These are phyloP conservation scores for Fissipunctia ypsillon DNA, from an alignment of 2,888 invertebrate genomes.

Conservation along the genomic window DNA sequence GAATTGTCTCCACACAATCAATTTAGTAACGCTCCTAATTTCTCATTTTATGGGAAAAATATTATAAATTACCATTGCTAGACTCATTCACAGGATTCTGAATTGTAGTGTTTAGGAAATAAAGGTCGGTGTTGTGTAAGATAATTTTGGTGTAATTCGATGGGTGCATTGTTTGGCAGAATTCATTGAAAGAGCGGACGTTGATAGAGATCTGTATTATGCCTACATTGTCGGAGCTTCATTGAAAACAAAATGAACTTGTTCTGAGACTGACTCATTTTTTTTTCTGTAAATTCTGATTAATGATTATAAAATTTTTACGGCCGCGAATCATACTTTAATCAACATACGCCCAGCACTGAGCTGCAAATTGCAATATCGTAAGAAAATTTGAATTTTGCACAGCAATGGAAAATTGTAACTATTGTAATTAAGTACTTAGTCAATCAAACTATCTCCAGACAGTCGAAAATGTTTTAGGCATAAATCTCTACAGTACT, in stretches of 20 bases:
- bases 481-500: no score
- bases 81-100: slow-evolving; percentile 17
- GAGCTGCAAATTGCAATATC: no score
- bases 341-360: no score
- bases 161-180: slow-evolving; percentile 46
- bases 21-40: slow-evolving; percentile 57
- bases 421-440: no score
- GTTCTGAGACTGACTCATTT: no score
- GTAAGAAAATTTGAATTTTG: no score
- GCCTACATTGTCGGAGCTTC: slow-evolving; percentile 31
- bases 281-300: no score
- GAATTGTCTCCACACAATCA: slow-evolving; percentile 59
- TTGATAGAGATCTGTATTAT: background rate
- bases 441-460: no score
- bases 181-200: background rate
- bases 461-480: no score
- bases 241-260: slow-evolving; percentile 3
- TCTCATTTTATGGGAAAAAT: slow-evolving; percentile 57
- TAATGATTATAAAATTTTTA: no score
- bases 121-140: slow-evolving; percentile 49
- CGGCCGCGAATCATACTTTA: no score
- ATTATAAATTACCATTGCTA: slow-evolving; percentile 30
- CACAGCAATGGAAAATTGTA: no score
- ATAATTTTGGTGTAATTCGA: slow-evolving; percentile 37
- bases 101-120: slow-evolving; percentile 43